phyloP scores from a whole-genome alignment of 2,797 vertebrate genomes.

The Anolis apletophallus region DNA sequence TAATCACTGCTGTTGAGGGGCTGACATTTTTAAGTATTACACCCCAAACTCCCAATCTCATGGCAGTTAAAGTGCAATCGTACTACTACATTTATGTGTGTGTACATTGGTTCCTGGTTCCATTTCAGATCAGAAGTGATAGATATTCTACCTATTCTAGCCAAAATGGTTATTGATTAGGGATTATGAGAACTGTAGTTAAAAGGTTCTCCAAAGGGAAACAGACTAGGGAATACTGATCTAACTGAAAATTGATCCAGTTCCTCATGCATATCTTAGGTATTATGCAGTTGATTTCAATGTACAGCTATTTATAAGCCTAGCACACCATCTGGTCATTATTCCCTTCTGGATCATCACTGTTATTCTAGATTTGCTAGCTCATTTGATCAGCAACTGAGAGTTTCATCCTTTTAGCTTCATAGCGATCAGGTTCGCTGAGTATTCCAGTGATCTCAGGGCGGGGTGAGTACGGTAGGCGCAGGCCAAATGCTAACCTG shows the following conservation, averaged over 20 bases:
- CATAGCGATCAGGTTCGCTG: too few species aligned
- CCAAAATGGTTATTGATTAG: neutral
- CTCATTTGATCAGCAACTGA: neutral
- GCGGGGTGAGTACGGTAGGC: too few species aligned
- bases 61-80: too few species aligned
- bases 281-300: neutral
- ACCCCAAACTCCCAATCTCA: too few species aligned
- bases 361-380: neutral
- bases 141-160: neutral
- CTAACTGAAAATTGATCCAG: neutral
- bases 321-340: neutral
- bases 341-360: neutral
- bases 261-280: constrained; percentile 5
- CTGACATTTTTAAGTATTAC: too few species aligned
- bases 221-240: neutral
- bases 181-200: neutral
- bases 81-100: too few species aligned
- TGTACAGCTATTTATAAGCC: constrained; percentile 22
- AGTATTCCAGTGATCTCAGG: too few species aligned
- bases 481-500: too few species aligned
- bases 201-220: neutral
- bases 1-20: neutral
- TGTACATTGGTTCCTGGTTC: too few species aligned
- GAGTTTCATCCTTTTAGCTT: neutral
- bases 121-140: neutral